Evolutionary conservation across 2,113 vertebrate species (phyloP).

Genomic region (Paramormyrops kingsleyae): DNA sequence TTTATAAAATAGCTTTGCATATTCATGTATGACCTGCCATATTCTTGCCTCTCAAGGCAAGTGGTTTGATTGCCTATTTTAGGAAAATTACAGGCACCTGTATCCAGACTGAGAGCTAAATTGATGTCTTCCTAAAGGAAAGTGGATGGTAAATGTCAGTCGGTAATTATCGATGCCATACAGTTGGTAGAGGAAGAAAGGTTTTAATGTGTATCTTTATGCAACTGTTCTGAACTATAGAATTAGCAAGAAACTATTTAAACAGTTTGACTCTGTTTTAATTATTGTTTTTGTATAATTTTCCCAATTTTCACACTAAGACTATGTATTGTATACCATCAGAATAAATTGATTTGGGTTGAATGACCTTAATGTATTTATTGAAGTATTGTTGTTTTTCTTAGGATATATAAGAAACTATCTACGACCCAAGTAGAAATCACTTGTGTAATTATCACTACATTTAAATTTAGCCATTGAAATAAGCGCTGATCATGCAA

Average conservation of each 20-base stretch:
- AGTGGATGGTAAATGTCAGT: conserved; percentile 5
- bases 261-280: neutral
- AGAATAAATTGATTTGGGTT: neutral
- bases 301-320: neutral
- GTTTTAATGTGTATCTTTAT: neutral
- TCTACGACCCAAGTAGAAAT: neutral
- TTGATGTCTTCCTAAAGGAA: neutral
- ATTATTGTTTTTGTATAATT: neutral
- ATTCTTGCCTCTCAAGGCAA: neutral
- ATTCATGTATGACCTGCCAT: neutral
- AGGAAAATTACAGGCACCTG: conserved; percentile 2
- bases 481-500: neutral
- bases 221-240: neutral
- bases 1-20: neutral
- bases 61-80: conserved; percentile 9
- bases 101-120: conserved; percentile 5
- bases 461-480: neutral
- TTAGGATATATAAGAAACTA: neutral
- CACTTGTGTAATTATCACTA: neutral
- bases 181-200: neutral
- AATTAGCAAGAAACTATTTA: neutral
- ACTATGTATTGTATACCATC: neutral
- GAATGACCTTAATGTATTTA: neutral
- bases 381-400: neutral
- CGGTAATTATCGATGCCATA: neutral